Conservation (phyloP, 2,797 vertebrate species). For the Rhinichthys osculus region DNA sequence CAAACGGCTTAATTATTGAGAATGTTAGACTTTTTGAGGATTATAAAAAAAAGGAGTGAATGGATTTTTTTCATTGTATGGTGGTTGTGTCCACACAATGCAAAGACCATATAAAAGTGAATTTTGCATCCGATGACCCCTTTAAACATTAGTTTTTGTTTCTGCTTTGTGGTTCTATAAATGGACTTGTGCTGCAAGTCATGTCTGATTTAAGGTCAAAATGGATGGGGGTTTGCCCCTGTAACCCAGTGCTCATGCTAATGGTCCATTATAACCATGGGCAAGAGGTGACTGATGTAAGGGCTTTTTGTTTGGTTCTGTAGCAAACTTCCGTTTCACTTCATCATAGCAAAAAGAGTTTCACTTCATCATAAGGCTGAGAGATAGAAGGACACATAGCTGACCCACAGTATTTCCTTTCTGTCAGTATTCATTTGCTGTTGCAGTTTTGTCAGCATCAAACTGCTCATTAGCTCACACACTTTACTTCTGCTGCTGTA, state of each 20-base stretch:
- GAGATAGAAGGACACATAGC: neutral
- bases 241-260: slow-evolving; percentile 6
- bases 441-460: slow-evolving; percentile 20
- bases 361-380: neutral
- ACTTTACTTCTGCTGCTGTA: neutral
- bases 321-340: neutral
- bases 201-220: slow-evolving; percentile 19
- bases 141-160: neutral
- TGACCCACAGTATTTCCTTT: neutral
- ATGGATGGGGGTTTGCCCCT: slow-evolving; percentile 17
- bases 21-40: no score
- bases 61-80: no score
- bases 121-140: no score
- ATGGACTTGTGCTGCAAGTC: neutral
- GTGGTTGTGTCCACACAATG: no score
- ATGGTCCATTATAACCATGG: slow-evolving; percentile 10
- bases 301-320: slow-evolving; percentile 2
- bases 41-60: no score
- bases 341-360: neutral
- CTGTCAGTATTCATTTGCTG: neutral
- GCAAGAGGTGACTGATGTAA: slow-evolving; percentile 23
- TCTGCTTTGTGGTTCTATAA: neutral
- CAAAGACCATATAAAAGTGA: no score
- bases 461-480: slow-evolving; percentile 27
- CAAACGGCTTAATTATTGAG: no score